Percentiles rank a stretch among this genome's conserved stretches.
These are phyloP conservation scores for Pseudomugil tenellus DNA, from an alignment of 2,797 vertebrate species.

Conservation along the genomic window DNA sequence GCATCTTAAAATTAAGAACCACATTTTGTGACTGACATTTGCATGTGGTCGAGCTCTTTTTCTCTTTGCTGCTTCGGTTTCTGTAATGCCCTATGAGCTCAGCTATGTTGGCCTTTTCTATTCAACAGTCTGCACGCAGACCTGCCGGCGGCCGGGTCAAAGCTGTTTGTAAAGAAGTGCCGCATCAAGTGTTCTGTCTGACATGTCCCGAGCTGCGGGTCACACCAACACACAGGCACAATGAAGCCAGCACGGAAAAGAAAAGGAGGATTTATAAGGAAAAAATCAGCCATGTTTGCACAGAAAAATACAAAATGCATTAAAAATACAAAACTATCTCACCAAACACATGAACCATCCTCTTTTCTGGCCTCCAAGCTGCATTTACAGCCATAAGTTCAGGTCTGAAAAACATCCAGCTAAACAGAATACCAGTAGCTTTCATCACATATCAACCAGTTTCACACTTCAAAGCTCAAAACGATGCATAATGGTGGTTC, in stretches of 20 bases:
- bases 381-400: constrained; percentile 18
- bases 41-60: constrained; percentile 26
- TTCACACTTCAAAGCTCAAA: constrained; percentile 47
- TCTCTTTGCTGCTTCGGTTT: not conserved
- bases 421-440: constrained; percentile 31
- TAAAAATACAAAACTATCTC: constrained; percentile 23
- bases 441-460: constrained; percentile 46
- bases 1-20: constrained; percentile 1
- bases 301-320: constrained; percentile 39
- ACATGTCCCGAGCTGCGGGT: constrained; percentile 45
- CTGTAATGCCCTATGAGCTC: constrained; percentile 25
- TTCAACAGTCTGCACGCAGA: constrained; percentile 66
- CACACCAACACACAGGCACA: constrained; percentile 38
- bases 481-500: constrained; percentile 44
- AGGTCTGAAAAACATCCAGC: constrained; percentile 16
- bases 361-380: constrained; percentile 3
- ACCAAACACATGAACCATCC: constrained; percentile 13
- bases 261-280: constrained; percentile 26
- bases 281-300: constrained; percentile 28
- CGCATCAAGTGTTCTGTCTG: constrained; percentile 73
- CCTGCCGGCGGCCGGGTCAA: constrained; percentile 41
- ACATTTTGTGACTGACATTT: constrained; percentile 17
- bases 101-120: constrained; percentile 58
- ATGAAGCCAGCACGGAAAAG: constrained; percentile 15
- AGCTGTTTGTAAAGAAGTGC: constrained; percentile 75